phyloP scores from a whole-genome alignment of 1,140 invertebrate species.

The Hypothenemus hampei region DNA sequence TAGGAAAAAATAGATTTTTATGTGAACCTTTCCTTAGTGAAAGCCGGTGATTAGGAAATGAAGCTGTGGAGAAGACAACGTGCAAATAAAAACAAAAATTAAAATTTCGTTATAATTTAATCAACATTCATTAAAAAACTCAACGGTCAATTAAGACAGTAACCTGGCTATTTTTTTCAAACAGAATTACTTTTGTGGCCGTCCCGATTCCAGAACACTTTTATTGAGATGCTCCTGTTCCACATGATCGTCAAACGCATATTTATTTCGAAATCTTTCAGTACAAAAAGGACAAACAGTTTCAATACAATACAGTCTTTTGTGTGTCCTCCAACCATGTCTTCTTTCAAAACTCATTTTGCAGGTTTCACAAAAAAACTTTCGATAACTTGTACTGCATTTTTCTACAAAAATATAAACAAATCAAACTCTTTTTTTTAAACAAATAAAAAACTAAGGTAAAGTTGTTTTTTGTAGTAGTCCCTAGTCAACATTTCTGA shows the following conservation, averaged over 20 bases:
- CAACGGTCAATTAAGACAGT: too few species aligned
- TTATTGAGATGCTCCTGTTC: background rate
- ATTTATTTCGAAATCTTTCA: conserved; percentile 3
- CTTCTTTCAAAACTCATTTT: background rate
- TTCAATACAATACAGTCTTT: conserved; percentile 6
- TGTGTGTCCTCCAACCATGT: background rate
- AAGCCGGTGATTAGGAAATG: background rate
- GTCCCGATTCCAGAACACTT: too few species aligned
- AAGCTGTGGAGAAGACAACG: background rate
- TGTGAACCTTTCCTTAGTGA: background rate
- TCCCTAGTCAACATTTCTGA: too few species aligned
- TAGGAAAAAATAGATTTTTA: background rate
- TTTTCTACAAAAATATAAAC: too few species aligned
- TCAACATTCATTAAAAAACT: too few species aligned
- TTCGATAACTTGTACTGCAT: too few species aligned
- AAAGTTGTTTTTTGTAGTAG: too few species aligned
- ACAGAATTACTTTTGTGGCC: too few species aligned
- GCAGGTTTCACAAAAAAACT: conserved; percentile 1
- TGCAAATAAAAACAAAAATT: background rate
- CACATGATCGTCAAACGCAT: background rate
- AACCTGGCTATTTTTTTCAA: too few species aligned
- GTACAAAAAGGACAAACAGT: conserved; percentile 12
- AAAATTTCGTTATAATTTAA: background rate
- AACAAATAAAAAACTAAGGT: too few species aligned
- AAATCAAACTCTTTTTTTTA: too few species aligned